Base-by-base conservation (phyloP, 2,113 vertebrate species). In the Ceyx melanurus region DNA sequence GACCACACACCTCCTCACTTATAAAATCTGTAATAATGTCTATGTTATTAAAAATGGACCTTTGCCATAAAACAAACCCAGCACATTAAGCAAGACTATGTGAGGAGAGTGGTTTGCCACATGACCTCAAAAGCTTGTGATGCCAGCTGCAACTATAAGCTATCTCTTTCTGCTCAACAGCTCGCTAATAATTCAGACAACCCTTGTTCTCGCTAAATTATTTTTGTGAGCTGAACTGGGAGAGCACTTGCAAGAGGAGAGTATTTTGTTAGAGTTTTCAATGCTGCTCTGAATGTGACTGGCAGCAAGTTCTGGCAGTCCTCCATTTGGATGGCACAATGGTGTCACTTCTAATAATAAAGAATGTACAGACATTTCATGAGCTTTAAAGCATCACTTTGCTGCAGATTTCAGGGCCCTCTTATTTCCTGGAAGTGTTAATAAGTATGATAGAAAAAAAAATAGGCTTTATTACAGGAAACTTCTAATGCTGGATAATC, bases 141-240 rank as follows among this genome's bases (percentile, higher is more conserved):
- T 87, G 93, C 90, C 94, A 95, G 67, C 84, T 72, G 83, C 42
- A 53, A 57, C 88, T 82, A 29, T 84, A 87, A 95, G 83, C 90
- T 96, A 94, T 94, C 81, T 92, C 53, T 96, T 96, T 96, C 93
- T 94, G 95, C 95, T 94, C 91, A 97, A 89, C 91, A 95, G 95
- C 93, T 94, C 86, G 82, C 86, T 96, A 93, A 94, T 94, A 95
- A 96, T 96, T 94, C 88, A 96, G 83, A 87, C 94, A 92, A 90
- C 90, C 83, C 95, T 96, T 95, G 80, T 95, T 96, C 90, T 94
- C 23, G 0, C 75, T 95, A 86, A 96, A 96, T 97, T 97, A 96
- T 97, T 96, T 96, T 96, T 97, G 96, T 94, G 95, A 97, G 93
- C 95, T 96, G 95, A 97, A 96, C 94, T 95, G 95, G 95, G 95